Evolutionary conservation across 2,797 vertebrate species (phyloP).

Genomic region (Sebastes itinus): DNA sequence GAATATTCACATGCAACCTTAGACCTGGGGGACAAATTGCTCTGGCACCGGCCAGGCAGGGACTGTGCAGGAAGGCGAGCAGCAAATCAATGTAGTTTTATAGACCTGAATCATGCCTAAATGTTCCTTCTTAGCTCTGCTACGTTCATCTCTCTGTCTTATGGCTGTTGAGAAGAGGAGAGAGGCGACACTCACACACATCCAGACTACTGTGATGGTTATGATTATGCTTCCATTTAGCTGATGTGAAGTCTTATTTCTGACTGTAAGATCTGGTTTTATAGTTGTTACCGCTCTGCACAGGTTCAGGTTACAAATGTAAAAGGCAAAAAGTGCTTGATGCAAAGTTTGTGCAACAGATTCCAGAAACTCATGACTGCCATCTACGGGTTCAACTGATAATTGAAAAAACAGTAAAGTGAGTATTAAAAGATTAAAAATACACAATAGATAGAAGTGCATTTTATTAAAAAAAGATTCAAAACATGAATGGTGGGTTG

Average conservation of each 20-base stretch:
- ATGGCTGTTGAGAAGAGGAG: slow-evolving; percentile 27
- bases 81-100: slow-evolving; percentile 75
- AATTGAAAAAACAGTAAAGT: background rate
- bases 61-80: slow-evolving; percentile 63
- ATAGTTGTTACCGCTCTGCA: background rate
- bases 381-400: slow-evolving; percentile 68
- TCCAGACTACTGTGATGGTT: slow-evolving; percentile 17
- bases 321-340: slow-evolving; percentile 12
- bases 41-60: slow-evolving; percentile 62
- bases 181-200: slow-evolving; percentile 19
- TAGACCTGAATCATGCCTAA: slow-evolving; percentile 70
- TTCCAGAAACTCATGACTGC: slow-evolving; percentile 62
- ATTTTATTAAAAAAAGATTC: background rate
- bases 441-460: background rate
- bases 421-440: background rate
- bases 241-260: slow-evolving; percentile 13
- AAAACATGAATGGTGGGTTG: too few relatives aligned
- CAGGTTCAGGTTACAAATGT: slow-evolving; percentile 17
- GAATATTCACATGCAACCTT: slow-evolving; percentile 75
- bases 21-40: slow-evolving; percentile 70
- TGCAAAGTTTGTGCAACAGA: slow-evolving; percentile 31
- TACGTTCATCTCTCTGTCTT: slow-evolving; percentile 47
- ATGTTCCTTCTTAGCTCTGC: slow-evolving; percentile 57
- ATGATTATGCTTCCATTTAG: slow-evolving; percentile 21
- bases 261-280: slow-evolving; percentile 36